Base-by-base conservation (phyloP, 2,113 vertebrate genomes). In the Salvator merianae region DNA sequence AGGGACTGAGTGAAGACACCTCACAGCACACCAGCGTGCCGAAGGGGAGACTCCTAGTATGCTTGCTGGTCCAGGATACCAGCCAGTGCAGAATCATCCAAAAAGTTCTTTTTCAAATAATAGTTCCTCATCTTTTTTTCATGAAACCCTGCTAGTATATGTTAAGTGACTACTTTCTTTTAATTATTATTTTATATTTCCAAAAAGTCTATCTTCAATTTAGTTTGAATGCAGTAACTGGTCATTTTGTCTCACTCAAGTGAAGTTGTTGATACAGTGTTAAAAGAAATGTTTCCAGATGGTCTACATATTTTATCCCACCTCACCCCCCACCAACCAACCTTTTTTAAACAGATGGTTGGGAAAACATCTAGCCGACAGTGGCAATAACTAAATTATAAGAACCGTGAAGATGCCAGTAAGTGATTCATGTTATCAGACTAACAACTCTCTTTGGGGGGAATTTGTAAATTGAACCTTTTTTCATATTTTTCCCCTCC, bases 331-430 rank as follows among this genome's bases (percentile, higher is more conserved):
- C n/a, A 8, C 47, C 47, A 68, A 53, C 34, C 79, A 70, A 20
- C 38, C 36, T 30, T 88, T 92, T 75, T 47, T 59, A 83, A 87
- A 47, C 50, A 88, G 79, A 91, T 90, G 87, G 72, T 77, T 72
- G 71, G 73, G 65, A 69, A 73, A 81, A 78, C 83, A 83, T 74
- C 70, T 62, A 40, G 36, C 36, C 65, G 75, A 40, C 79, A 63
- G 62, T 85, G 38, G 79, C 55, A 13, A 24, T 89, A 85, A 30
- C 68, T 88, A 84, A 84, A 88, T 88, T 82, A 74, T 63, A 81
- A 38, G 53, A 50, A n/a, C 53, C 78, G 69, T 78, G 80, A 77
- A 86, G 68, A 75, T 73, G 68, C 59, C 68, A 86, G 55, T 24
- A 50, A 82, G 32, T 83, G 66, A 78, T 72, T 82, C 53, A 82